Percentiles rank a stretch among this genome's conserved stretches.
These are phyloP conservation scores for Oscheius sp. DNA, from an alignment of 2,888 invertebrate species.

Conservation along the genomic window DNA sequence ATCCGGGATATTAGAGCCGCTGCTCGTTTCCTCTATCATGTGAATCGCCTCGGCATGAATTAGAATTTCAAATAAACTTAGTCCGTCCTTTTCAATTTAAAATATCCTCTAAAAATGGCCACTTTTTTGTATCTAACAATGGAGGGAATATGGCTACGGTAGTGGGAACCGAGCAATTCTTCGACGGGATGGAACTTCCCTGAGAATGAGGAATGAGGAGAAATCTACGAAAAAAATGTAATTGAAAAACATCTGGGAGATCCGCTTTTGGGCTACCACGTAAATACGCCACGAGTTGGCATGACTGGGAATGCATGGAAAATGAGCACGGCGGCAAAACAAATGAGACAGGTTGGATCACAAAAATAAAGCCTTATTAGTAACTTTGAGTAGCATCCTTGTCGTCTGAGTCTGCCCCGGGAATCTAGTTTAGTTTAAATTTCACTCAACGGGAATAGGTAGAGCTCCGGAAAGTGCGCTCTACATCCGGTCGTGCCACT, in stretches of 20 bases:
- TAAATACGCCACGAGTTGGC: slow-evolving; percentile 32
- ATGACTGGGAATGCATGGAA: slow-evolving; percentile 32
- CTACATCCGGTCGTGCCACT: slow-evolving; percentile 27
- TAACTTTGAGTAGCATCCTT: background rate
- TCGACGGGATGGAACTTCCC: too few species aligned
- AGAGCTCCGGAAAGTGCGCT: slow-evolving; percentile 25
- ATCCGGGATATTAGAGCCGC: slow-evolving; percentile 29
- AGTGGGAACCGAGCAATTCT: too few species aligned
- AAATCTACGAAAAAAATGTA: background rate
- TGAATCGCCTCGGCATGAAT: slow-evolving; percentile 17
- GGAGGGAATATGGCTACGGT: background rate
- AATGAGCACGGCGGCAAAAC: slow-evolving; percentile 27
- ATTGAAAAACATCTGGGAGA: background rate
- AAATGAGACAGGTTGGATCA: slow-evolving; percentile 22
- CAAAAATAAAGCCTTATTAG: slow-evolving; percentile 11
- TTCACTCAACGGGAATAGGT: slow-evolving; percentile 9
- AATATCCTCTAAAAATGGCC: background rate
- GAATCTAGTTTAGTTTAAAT: background rate
- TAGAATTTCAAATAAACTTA: slow-evolving; percentile 23
- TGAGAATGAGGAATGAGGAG: background rate
- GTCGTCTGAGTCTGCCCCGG: background rate
- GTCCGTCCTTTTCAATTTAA: background rate
- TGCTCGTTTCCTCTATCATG: slow-evolving; percentile 27
- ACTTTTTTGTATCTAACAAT: background rate
- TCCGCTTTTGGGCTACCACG: slow-evolving; percentile 14